Base-by-base conservation (phyloP, 2,888 invertebrate species). In the Liodrosophila aerea region DNA sequence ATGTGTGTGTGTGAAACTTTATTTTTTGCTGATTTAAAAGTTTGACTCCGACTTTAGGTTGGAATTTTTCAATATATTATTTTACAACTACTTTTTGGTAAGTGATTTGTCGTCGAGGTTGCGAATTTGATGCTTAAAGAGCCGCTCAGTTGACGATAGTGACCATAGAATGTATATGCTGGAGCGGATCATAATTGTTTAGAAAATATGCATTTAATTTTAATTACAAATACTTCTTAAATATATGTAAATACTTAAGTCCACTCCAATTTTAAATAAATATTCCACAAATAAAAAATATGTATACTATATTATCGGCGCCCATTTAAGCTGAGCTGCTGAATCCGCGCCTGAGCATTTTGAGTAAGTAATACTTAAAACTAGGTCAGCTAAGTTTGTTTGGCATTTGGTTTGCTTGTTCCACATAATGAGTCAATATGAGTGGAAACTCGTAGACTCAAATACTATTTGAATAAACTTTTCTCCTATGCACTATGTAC, bases 21-120 rank as follows among this genome's bases (percentile, higher is more conserved):
- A n/a, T n/a, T n/a, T 72, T 61, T 46, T 54, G 64, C 69, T 60
- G 53, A 60, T 60, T 71, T 41, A n/a, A 83, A 77, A 84, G 72
- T 84, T 84, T 52, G 18, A 27, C 51, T 39, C 30, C 41, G 72
- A 74, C 77, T 81, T 69, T 62, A 31, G 62, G 50, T 41, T 16
- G 13, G 1, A 7, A 37, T 33, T 27, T 40, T 40, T 9, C 0
- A 7, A 18, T 22, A 57, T 65, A 63, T 56, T 43, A 33, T 69
- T 53, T 57, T 59, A 29, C 11, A 53, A 45, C 57, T 62, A 56
- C 60, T 76, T 71, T 76, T 66, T 44, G 58, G 61, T 77, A 80
- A 80, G 78, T 81, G 85, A 80, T 80, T 80, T 77, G 84, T 84
- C 84, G 67, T 70, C 72, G 76, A 66, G 65, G 76, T 69, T 75